Base-by-base conservation (phyloP, 1,140 invertebrate species). In the Drosophila truncata region DNA sequence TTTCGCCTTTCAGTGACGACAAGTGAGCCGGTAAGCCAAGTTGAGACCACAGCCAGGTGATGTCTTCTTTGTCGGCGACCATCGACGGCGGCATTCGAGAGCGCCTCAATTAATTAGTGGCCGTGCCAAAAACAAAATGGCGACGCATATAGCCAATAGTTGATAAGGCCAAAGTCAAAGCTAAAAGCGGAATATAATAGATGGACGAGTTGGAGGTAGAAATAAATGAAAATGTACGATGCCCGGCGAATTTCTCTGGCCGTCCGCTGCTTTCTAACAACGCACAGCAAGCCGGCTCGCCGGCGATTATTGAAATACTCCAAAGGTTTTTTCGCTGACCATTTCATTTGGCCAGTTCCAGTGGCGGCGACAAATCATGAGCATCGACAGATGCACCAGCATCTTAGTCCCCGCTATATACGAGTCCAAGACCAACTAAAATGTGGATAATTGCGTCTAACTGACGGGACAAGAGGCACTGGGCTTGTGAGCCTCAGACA, bases 401-500 rank as follows among this genome's bases (percentile, higher is more conserved):
- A 60, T 73, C 72, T 78, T 83, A 79, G 74, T 67, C 69, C 58
- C 63, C 47, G 54, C 63, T 59, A 65, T 64, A 62, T 72, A 62
- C 52, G 14, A 37, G 52, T 25, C 33, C 52, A 16, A 55, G 52
- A 23, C 33, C 52, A 55, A 55, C 52, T 61, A 80, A 87, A 87
- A 80, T 90, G 70, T 85, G 82, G 78, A 88, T 85, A 87, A 87
- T 90, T 87, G 84, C 84, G 79, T 63, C 59, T 79, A 80, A 81
- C 81, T 78, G 80, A 70, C 60, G 65, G 60, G 33, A 49, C 20
- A 55, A 25, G 31, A 46, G 69, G 27, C 59, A 42, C 49, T 57
- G 67, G 35, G 69, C 42, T 37, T 13, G 52, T 39, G 18, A 37
- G 10, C 4, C 27, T 27, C 29, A 1, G 7, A 11, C 39, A 35